Conservation (phyloP, 2,113 vertebrate genomes). For the Hemiprocne comata region DNA sequence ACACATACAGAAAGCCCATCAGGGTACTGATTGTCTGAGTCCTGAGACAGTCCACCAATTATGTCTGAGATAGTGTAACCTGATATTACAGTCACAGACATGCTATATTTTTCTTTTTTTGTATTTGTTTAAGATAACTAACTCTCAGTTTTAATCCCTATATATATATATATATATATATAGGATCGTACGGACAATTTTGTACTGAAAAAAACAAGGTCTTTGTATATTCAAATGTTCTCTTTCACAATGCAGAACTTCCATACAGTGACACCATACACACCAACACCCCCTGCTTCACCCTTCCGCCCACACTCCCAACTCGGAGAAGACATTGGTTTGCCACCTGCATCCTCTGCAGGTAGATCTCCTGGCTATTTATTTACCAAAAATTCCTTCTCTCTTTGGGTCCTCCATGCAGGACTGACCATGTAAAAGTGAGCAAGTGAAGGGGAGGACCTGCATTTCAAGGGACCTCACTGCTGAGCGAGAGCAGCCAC, state of each 20-base stretch:
- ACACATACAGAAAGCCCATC: background rate
- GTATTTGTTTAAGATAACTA: background rate
- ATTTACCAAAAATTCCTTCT: background rate
- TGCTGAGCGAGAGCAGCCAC: background rate
- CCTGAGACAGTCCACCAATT: background rate
- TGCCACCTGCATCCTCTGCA: background rate
- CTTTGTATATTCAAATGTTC: background rate
- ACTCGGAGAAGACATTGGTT: background rate
- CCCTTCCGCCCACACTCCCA: too few species aligned
- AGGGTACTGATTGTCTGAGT: background rate
- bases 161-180: background rate
- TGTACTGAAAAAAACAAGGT: background rate
- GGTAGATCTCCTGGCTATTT: background rate
- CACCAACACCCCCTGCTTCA: background rate
- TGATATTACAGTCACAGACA: fast-evolving
- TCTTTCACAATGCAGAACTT: background rate
- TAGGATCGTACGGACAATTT: background rate
- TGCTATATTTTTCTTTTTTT: background rate
- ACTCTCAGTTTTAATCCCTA: background rate
- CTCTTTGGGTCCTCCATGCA: background rate
- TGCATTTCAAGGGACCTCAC: background rate
- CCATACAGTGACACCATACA: background rate
- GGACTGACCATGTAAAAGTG: background rate
- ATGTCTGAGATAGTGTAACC: background rate
- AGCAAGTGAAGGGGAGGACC: background rate